Evolutionary conservation across 2,113 vertebrate genomes (phyloP).

Genomic region (Murina feae): DNA sequence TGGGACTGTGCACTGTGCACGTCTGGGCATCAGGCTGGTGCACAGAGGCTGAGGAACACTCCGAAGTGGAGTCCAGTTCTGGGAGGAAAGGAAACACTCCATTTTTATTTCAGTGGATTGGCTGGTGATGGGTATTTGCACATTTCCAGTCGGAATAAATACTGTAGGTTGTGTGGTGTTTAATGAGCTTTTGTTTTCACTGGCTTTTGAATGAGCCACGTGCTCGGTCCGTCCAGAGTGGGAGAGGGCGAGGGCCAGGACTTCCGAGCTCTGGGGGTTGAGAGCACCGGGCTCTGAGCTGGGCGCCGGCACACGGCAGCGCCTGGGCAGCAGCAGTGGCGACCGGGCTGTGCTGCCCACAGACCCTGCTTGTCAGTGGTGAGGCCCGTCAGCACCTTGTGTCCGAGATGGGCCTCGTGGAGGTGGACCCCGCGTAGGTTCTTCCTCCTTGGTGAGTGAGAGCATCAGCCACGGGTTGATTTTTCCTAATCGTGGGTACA

Average conservation of each 20-base stretch:
- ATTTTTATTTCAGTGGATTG: neutral
- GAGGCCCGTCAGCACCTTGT: fast-evolving
- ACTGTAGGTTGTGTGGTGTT: neutral
- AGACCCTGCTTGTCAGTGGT: fast-evolving
- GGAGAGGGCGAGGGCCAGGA: fast-evolving
- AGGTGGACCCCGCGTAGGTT: fast-evolving
- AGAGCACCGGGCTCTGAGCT: fast-evolving
- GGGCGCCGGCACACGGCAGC: fast-evolving
- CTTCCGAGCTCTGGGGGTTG: neutral
- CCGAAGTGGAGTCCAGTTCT: neutral
- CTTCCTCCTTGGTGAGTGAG: neutral
- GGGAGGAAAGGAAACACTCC: neutral
- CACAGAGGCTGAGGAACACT: fast-evolving
- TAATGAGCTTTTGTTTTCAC: neutral
- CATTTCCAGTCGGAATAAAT: neutral
- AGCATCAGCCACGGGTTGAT: fast-evolving
- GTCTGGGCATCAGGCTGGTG: no score
- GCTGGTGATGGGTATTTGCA: neutral
- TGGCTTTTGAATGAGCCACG: neutral
- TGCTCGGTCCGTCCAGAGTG: neutral
- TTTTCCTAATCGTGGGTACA: neutral
- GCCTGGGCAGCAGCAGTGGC: fast-evolving
- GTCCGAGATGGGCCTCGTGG: neutral
- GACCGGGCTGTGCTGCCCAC: fast-evolving
- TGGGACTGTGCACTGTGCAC: no score